A percentile compares a stretch with the other conserved stretches of the same genome.
These are phyloP conservation scores for Procavia capensis DNA, from an alignment of 2,113 vertebrate species.

Conservation along the genomic window DNA sequence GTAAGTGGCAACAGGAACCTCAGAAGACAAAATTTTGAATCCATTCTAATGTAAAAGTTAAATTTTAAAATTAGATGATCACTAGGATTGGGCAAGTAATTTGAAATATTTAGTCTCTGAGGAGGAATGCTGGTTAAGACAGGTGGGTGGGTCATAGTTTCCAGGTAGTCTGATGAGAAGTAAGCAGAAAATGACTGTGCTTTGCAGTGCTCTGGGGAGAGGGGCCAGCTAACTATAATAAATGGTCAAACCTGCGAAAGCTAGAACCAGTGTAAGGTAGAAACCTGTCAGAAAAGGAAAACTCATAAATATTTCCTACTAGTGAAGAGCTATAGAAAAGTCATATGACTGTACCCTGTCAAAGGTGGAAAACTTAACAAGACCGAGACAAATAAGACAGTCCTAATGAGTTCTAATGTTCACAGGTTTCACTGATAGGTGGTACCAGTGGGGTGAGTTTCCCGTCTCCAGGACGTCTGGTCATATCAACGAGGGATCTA, in stretches of 20 bases:
- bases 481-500: background rate
- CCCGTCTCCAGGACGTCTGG: background rate
- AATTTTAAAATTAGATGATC: background rate
- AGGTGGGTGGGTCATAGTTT: background rate
- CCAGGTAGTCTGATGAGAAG: background rate
- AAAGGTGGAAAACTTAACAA: too few relatives aligned
- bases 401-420: too few relatives aligned
- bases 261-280: too few relatives aligned
- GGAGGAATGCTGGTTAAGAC: background rate
- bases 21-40: constrained; percentile 2
- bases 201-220: background rate
- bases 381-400: too few relatives aligned
- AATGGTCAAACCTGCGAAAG: background rate
- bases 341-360: too few relatives aligned
- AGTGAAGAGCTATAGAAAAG: too few relatives aligned
- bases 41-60: background rate
- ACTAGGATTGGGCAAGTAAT: background rate
- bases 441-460: background rate
- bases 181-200: background rate
- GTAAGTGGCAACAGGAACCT: background rate
- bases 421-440: background rate
- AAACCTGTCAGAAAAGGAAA: too few relatives aligned
- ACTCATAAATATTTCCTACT: too few relatives aligned
- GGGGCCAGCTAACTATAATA: background rate
- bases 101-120: background rate